Conservation (phyloP, 2,888 invertebrate species). For the Mythimna loreyi region DNA sequence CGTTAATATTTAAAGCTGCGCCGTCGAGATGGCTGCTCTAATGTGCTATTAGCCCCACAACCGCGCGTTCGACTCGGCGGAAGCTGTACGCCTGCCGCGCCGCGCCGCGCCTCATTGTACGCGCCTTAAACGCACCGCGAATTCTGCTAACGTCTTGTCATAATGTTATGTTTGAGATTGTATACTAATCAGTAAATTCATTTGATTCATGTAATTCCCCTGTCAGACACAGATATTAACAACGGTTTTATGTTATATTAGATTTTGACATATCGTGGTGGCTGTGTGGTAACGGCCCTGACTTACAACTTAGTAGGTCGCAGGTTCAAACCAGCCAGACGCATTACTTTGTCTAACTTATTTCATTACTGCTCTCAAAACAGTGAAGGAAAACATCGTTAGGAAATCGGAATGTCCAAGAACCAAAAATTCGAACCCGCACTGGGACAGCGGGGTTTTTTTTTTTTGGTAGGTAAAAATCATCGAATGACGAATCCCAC, state of each 20-base stretch:
- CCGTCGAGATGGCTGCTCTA: slow-evolving; percentile 81
- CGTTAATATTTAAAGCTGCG: slow-evolving; percentile 86
- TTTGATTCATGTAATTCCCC: neutral
- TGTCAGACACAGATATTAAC: neutral
- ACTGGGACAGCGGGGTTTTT: no score
- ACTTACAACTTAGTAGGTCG: no score
- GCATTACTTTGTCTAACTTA: no score
- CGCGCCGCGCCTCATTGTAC: slow-evolving; percentile 19
- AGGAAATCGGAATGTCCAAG: no score
- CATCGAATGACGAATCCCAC: no score
- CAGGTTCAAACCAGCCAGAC: no score
- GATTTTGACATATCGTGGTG: neutral
- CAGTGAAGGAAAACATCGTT: no score
- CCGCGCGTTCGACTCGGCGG: slow-evolving; percentile 73
- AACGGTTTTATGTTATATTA: slow-evolving; percentile 1
- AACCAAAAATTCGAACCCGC: no score
- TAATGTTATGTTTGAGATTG: slow-evolving; percentile 15
- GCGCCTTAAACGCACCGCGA: slow-evolving; percentile 35
- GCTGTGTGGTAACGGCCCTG: no score
- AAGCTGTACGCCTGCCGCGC: slow-evolving; percentile 48
- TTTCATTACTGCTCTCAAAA: no score
- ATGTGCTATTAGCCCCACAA: slow-evolving; percentile 83
- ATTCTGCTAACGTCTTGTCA: slow-evolving; percentile 31
- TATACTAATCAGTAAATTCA: slow-evolving; percentile 13
- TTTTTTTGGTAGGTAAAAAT: no score